phyloP scores from a whole-genome alignment of 2,113 vertebrate genomes.

The Tetrax tetrax region DNA sequence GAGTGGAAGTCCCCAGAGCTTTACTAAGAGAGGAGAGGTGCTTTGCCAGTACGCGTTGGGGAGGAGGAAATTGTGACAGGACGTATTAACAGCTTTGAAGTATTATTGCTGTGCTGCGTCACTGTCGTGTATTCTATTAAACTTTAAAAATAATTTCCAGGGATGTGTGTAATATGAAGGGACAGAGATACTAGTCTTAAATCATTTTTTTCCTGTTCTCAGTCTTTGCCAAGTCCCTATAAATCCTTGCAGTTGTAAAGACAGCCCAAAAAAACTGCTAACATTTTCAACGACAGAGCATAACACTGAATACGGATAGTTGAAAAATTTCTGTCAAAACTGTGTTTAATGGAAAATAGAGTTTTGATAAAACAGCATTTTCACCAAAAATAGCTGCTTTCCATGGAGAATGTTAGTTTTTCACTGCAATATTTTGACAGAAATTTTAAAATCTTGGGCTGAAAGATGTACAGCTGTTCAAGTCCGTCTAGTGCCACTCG shows the following conservation, averaged over 20 bases:
- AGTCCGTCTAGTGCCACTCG: slow-evolving; percentile 47
- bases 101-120: not conserved
- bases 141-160: not conserved
- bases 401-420: slow-evolving; percentile 20
- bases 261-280: slow-evolving; percentile 55
- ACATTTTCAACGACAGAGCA: slow-evolving; percentile 50
- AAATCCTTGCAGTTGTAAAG: slow-evolving; percentile 61
- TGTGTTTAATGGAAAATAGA: slow-evolving; percentile 61
- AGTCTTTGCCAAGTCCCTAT: slow-evolving; percentile 36
- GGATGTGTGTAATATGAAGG: not conserved
- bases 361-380: slow-evolving; percentile 64
- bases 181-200: not conserved
- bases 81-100: not conserved
- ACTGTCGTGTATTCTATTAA: not conserved
- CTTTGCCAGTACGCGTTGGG: not conserved
- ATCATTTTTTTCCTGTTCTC: not conserved
- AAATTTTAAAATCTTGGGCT: slow-evolving; percentile 52
- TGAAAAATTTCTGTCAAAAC: slow-evolving; percentile 62
- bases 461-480: slow-evolving; percentile 56
- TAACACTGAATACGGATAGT: slow-evolving; percentile 52
- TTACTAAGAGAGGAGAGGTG: not conserved
- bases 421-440: slow-evolving; percentile 63
- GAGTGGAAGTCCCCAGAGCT: not conserved
- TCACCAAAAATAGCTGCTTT: slow-evolving; percentile 44
- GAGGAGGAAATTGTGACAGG: not conserved